Percentiles rank a stretch among this genome's conserved stretches.
phyloP scores from a whole-genome alignment of 1,140 invertebrate species.

The Belonocnema kinseyi region DNA sequence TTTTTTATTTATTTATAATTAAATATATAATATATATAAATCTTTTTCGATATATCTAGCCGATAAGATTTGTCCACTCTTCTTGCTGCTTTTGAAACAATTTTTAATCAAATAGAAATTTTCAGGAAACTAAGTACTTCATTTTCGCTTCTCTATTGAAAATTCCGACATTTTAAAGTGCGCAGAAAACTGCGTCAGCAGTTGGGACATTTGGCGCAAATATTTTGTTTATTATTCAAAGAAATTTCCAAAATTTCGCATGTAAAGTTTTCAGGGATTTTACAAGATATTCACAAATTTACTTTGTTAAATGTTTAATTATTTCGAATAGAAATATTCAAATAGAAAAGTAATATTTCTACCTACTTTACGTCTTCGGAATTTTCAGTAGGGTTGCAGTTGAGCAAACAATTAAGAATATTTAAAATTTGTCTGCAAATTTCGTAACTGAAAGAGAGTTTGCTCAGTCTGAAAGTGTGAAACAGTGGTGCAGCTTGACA shows the following conservation, averaged over 20 bases:
- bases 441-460: slow-evolving; percentile 36
- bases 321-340: too few species aligned
- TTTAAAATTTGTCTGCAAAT: slow-evolving; percentile 40
- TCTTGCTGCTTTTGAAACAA: slow-evolving; percentile 9
- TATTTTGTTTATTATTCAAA: too few species aligned
- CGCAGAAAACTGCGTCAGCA: too few species aligned
- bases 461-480: slow-evolving; percentile 47
- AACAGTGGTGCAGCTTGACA: slow-evolving; percentile 67
- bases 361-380: too few species aligned
- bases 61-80: slow-evolving; percentile 24
- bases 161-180: too few species aligned
- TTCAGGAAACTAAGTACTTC: slow-evolving; percentile 1
- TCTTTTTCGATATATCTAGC: slow-evolving; percentile 42
- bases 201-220: too few species aligned
- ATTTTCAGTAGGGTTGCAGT: not conserved
- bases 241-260: too few species aligned
- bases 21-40: slow-evolving; percentile 40
- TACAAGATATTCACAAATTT: too few species aligned
- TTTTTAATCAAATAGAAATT: not conserved
- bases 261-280: too few species aligned
- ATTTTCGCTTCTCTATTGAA: not conserved
- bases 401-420: not conserved
- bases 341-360: too few species aligned
- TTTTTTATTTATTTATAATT: slow-evolving; percentile 49
- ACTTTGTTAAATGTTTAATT: too few species aligned